Base-by-base conservation (phyloP, 2,113 vertebrate genomes). In the Eira barbara region DNA sequence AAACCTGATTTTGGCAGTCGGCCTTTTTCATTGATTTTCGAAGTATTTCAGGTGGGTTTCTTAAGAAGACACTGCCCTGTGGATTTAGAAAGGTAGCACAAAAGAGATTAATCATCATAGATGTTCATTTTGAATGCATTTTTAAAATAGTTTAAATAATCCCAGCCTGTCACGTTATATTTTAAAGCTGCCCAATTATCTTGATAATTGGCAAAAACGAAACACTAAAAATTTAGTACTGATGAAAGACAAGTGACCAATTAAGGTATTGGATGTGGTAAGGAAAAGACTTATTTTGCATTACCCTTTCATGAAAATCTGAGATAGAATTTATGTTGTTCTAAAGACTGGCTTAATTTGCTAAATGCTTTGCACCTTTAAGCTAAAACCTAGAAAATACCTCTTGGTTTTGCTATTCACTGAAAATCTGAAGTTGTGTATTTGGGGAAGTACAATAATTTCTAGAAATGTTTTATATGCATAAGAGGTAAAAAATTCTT, bases 101-200 rank as follows among this genome's bases (percentile, higher is more conserved):
- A 91, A 88, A 55, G 29, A 89, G 31, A 36, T 87, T 93, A 63
- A 85, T 89, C 25, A 88, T 94, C 31, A 42, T 9, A 91, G 47
- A 84, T n/a, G 23, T 95, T 80, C 29, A 61, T 67, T 96, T 82
- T 85, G 21, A 94, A 94, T 83, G 18, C 39, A 88, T 88, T 94
- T 96, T 65, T 49, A 55, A 86, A 93, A 80, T 88, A 91, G 7
- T 45, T 98, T 74, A n/a, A 92, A 83, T 82, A 59, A 95, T 81
- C n/a, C 39, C 20, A 79, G 45, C 2, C 61, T 89, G 36, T 93
- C 61, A n/a, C 47, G 96, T 94, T 88, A 55, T 69, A n/a, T 81
- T 29, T 93, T 79, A 95, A 96, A 92, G 7, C 34, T 97, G 9
- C 57, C 47, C 23, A 74, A 36, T 88, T 93, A 84, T 91, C 81